Percentiles rank a stretch among this genome's conserved stretches.
Conservation (phyloP, 2,888 invertebrate genomes). For the Acanthacorydalis orientalis region DNA sequence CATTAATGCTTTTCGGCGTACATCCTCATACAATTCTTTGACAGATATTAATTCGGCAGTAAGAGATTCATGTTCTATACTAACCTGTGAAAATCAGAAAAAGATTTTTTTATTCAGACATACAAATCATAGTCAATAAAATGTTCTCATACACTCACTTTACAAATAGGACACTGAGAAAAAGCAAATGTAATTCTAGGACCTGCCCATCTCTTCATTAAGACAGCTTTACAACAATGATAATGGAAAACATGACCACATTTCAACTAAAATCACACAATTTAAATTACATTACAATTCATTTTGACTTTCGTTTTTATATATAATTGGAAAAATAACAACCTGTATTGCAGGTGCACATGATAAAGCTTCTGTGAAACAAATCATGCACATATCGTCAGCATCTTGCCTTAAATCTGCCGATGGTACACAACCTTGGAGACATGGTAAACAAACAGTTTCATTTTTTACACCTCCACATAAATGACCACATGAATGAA, state of each 20-base stretch:
- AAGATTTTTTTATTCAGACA: not conserved
- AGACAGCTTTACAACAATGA: constrained; percentile 74
- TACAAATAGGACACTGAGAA: constrained; percentile 91
- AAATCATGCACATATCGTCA: constrained; percentile 99
- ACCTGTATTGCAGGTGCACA: constrained; percentile 83
- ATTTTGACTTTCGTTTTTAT: constrained; percentile 5
- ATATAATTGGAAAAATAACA: constrained; percentile 21
- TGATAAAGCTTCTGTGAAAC: constrained; percentile 91
- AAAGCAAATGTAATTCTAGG: constrained; percentile 94
- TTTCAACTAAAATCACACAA: constrained; percentile 36
- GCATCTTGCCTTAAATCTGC: constrained; percentile 72
- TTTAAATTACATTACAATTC: not conserved
- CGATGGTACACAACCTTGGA: constrained; percentile 56
- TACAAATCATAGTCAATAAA: not conserved
- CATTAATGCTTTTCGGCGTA: constrained; percentile 85
- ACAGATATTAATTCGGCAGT: constrained; percentile 66
- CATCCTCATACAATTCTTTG: constrained; percentile 70
- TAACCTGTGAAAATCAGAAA: constrained; percentile 31
- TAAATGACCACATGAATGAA: constrained; percentile 74
- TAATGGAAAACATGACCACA: constrained; percentile 95
- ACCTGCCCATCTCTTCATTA: constrained; percentile 81
- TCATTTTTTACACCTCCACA: constrained; percentile 90
- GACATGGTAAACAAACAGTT: constrained; percentile 70
- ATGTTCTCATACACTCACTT: constrained; percentile 34
- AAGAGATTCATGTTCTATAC: constrained; percentile 71